Evolutionary conservation across 2,888 invertebrate genomes (phyloP), one percentile per base, ranked within the genome.

Genomic region (Alloplasta piceator): DNA sequence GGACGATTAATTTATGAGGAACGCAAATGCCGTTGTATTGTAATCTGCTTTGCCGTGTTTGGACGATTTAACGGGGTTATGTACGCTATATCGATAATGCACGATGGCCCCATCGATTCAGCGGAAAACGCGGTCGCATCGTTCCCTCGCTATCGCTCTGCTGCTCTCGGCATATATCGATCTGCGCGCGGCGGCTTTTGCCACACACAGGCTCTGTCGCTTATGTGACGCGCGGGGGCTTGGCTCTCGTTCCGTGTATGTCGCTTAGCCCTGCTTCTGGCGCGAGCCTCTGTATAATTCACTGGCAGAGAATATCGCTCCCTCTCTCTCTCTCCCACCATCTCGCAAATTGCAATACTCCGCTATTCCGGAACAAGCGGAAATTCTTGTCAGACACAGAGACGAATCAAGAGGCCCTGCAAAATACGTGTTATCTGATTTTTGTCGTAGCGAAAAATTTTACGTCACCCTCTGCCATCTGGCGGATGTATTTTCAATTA

Each of bases 261-360:
- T 71, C 48, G 58, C 71, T 71, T 60, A 14, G 14, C 72, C 55
- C 78, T 72, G 71, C 78, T 71, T 66, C 76, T 71, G 72, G 75
- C 73, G 63, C 56, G 63, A 71, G 48, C 70, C 71, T 66, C 67
- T 80, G 58, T 72, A 80, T 80, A 80, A 80, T 80, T 80, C 80
- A 80, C 80, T 46, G 61, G 26, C 76, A 63, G 76, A 68, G 50
- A 55, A 60, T 52, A 58, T 56, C 55, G 26, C 61, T 52, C 60
- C 9, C 12, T 67, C 58, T 52, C 58, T 58, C 67, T 72, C 52
- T 43, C 38, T 52, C 36, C 5, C 50, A 12, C 14, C n/a, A 14
- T 10, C 26, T 61, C 66, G 43, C 46, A 36, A 60, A 58, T 67
- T 36, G 60, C 79, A 56, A 60, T 58, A 56, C 66, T 52, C 75